Evolutionary conservation across 2,888 invertebrate species (phyloP), one percentile per base, ranked within the genome.

Genomic region (Elmis aenea): DNA sequence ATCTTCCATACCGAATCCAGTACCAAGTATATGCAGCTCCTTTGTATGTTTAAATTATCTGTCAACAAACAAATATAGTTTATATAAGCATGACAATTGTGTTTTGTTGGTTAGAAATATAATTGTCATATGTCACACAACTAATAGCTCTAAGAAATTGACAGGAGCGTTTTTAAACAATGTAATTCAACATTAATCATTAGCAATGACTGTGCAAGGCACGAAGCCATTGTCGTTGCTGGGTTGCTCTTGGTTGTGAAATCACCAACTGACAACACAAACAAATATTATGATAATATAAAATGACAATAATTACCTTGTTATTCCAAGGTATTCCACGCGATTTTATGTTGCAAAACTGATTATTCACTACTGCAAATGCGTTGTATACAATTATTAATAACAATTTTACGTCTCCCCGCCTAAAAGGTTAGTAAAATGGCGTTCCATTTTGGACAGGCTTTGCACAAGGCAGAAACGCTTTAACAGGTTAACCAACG

Each of bases 391-490:
- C 55, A 48, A 50, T 52, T 54, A 45, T 49, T 46, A 46, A 48
- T 41, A 44, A 41, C 41, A 38, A 37, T 16, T 54, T 51, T 52
- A 55, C 53, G 51, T 57, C 58, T 63, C 62, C 61, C 62, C 62
- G 60, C 62, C 63, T 62, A 59, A 61, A 62, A 66, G 65, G 65
- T 66, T 66, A 67, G 56, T 61, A 64, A 64, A 65, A 67, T 67
- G 66, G 66, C 66, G 65, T 58, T 59, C 50, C 57, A 52, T 52
- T 49, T 46, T 43, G 45, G 32, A 9, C 23, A 12, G 24, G 22
- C 26, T 27, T 33, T 28, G 36, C 29, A 26, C 27, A 27, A 20
- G 36, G 35, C 32, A 27, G 28, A 32, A 40, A 30, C 5, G 5
- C 5, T 18, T 5, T 18, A 18, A 42, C 51, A 51, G 49, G 49